Evolutionary conservation across 1,140 invertebrate species (phyloP), one percentile per base, ranked within the genome.

Genomic region (Phocides pigmalion): DNA sequence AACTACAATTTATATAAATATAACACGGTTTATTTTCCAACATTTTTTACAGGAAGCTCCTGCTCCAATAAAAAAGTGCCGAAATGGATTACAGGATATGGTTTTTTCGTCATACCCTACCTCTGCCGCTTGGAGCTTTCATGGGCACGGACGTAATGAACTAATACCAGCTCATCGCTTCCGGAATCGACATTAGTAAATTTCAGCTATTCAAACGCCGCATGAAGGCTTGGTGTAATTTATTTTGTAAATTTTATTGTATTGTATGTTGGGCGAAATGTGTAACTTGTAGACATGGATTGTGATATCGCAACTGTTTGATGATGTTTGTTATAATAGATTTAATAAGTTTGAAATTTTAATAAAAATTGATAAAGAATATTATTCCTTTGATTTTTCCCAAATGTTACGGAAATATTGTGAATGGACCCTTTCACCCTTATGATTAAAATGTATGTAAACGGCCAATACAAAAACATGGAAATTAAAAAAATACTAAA

Each of bases 51-150:
- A 82, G 79, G 14, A 35, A n/a, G 17, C 51, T n/a, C 58, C 68
- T 12, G 53, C 46, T 14, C 61, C 56, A 46, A 51, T 66, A 16
- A 62, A 66, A 9, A 84, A 80, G 39, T 39, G 51, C 11, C 76
- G 83, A 46, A 90, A 90, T 61, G 88, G 88, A 3, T 66, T 90
- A 39, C 88, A 90, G 70, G 88, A 90, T 68, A 68, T 86, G 56
- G 75, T 79, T 20, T 89, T 70, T 35, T 82, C 87, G 0, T 74
- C 85, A 1, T 86, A 84, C 64, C 76, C 82, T 14, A 72, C 68
- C 0, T 82, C 84, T 4, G 68, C 84, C 6, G 81, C 85, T 11
- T 90, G 86, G 88, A 79, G 79, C 3, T 90, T 90, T 17, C 84
- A 90, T 56, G 84, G 83, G 32, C 17, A 56, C 16, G 25, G 56